Percentiles rank a stretch among this genome's conserved stretches.
Conservation (phyloP, 2,888 invertebrate genomes). For the Caenorhabditis wallacei region DNA sequence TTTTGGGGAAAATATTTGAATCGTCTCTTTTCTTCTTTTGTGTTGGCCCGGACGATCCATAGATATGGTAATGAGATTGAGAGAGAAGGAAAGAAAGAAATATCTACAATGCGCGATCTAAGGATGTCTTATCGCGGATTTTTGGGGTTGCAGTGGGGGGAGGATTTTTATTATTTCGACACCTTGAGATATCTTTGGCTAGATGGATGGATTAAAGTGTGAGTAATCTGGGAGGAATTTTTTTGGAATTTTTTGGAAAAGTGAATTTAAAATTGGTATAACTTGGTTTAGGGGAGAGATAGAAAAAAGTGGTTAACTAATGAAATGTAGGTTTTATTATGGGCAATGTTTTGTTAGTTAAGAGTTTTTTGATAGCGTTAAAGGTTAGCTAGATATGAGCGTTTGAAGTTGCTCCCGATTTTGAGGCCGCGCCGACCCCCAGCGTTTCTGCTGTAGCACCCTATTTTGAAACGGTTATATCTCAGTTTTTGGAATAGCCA, state of each 20-base stretch:
- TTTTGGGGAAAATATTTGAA: slow-evolving; percentile 12
- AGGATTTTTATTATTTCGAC: neutral
- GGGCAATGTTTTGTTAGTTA: neutral
- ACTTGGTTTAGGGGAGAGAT: neutral
- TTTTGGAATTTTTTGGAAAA: no score
- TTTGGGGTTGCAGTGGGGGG: neutral
- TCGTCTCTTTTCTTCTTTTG: neutral
- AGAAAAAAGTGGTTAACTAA: neutral
- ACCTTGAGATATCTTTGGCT: neutral
- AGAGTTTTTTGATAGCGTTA: neutral
- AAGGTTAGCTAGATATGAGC: neutral
- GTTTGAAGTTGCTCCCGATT: neutral
- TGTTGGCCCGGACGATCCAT: neutral
- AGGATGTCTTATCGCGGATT: neutral
- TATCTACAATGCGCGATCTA: slow-evolving; percentile 57
- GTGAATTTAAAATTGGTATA: neutral
- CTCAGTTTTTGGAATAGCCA: neutral
- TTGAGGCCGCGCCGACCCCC: no score
- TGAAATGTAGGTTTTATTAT: neutral
- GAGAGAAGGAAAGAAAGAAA: no score
- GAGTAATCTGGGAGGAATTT: no score
- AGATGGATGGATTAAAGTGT: neutral
- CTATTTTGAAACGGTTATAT: neutral
- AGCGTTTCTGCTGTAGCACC: no score
- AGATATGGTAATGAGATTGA: slow-evolving; percentile 41